Evolutionary conservation across 2,113 vertebrate genomes (phyloP).

Genomic region (Tenrec ecaudatus): DNA sequence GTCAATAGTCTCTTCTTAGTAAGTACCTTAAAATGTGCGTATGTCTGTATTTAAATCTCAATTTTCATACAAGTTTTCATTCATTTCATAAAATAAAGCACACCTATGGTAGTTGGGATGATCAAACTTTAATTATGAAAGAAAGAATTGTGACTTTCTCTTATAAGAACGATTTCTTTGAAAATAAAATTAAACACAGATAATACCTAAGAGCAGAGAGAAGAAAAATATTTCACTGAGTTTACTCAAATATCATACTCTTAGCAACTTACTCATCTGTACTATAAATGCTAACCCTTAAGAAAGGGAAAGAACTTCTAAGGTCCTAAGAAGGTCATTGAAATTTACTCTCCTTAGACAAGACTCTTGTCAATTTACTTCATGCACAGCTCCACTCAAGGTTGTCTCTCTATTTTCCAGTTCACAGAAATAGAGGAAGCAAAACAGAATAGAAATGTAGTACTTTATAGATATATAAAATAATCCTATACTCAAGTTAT

Average conservation of each 20-base stretch:
- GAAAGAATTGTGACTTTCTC: conserved; percentile 19
- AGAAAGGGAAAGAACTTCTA: not conserved
- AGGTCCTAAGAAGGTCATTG: not conserved
- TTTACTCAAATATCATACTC: conserved; percentile 23
- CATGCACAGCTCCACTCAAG: conserved; percentile 26
- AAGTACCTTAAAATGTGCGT: conserved; percentile 31
- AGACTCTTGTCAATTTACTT: not conserved
- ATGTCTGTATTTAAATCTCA: not conserved
- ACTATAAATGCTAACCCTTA: not conserved
- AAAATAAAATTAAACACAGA: conserved; percentile 46
- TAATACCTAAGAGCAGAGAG: conserved; percentile 6
- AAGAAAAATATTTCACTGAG: not conserved
- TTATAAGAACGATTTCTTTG: conserved; percentile 42
- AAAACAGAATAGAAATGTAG: conserved; percentile 16
- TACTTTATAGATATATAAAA: not conserved
- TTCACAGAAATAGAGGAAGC: conserved; percentile 22
- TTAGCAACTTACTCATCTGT: conserved; percentile 7
- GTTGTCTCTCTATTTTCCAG: conserved; percentile 40
- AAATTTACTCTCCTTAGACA: not conserved
- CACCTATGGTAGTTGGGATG: not conserved
- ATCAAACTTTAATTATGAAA: conserved; percentile 40
- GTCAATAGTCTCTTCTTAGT: conserved; percentile 18
- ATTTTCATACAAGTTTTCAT: conserved; percentile 56
- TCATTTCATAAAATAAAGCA: not conserved
- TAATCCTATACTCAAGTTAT: not conserved